A percentile compares a stretch with the other conserved stretches of the same genome.
These are phyloP conservation scores for Synanthedon myopaeformis DNA, from an alignment of 2,888 invertebrate genomes.

Conservation along the genomic window DNA sequence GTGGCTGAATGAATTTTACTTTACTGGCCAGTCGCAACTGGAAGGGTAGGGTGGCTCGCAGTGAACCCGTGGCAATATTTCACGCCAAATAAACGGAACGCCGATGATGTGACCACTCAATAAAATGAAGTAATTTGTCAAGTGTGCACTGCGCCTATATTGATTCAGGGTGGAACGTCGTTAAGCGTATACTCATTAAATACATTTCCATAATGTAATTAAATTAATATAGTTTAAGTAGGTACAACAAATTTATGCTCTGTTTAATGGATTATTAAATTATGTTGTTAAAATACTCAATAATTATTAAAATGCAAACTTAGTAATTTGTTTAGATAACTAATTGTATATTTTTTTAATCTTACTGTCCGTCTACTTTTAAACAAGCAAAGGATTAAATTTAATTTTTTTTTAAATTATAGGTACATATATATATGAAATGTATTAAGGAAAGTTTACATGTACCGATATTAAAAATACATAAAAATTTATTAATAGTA, in stretches of 20 bases:
- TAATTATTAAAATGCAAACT: too few relatives aligned
- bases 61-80: conserved; percentile 16
- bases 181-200: conserved; percentile 28
- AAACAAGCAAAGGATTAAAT: too few relatives aligned
- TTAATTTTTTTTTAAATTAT: too few relatives aligned
- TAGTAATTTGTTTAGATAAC: too few relatives aligned
- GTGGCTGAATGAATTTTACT: conserved; percentile 50
- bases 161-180: conserved; percentile 37
- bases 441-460: too few relatives aligned
- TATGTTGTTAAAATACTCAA: too few relatives aligned
- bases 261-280: conserved; percentile 11
- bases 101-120: conserved; percentile 52
- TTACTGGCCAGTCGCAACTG: conserved; percentile 16
- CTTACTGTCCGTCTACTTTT: too few relatives aligned
- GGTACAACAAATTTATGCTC: conserved; percentile 8
- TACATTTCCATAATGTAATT: conserved; percentile 31
- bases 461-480: too few relatives aligned
- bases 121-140: conserved; percentile 66
- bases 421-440: too few relatives aligned
- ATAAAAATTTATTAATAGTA: too few relatives aligned
- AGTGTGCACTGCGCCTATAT: conserved; percentile 43
- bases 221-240: conserved; percentile 18
- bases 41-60: conserved; percentile 11
- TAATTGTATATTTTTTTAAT: too few relatives aligned
- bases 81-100: conserved; percentile 28